Base-by-base conservation (phyloP, 2,888 invertebrate species). In the Patella depressa region DNA sequence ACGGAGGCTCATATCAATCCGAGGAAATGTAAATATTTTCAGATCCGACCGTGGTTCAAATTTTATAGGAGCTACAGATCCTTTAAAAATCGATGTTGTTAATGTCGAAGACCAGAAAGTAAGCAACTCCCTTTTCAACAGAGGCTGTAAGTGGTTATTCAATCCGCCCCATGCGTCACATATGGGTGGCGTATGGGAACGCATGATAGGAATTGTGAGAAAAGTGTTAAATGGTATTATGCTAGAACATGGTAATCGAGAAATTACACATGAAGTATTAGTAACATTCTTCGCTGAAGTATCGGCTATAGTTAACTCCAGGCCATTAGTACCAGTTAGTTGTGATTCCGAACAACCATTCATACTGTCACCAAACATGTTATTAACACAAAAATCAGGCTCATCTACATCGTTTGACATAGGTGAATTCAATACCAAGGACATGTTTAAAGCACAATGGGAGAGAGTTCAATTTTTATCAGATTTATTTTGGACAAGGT, bases 141-240 rank as follows among this genome's bases (percentile, higher is more conserved):
- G 45, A 45, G 74, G 80, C 1, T 72, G 72, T 59, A 53, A 75
- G 0, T 83, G 82, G 83, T 77, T 53, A 34, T 83, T 83, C 71
- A 83, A 83, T 45, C 74, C 78, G 2, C 81, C 82, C 2, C 79
- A 81, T 76, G 70, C 78, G 17, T 81, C 83, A 3, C 82, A 83
- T 69, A 80, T 83, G 79, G 83, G 80, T 15, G 81, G 81, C 14
- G 53, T 53, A 3, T 82, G 79, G 79, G 80, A 81, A 59, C 65
- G 82, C 19, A 73, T 83, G 74, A 83, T 82, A n/a, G 81, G 81
- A 9, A 53, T 80, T 4, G 59, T 77, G 2, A 19, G 81, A 15
- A 17, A 81, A 12, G 79, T 83, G 29, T 72, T 82, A n/a, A 80
- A 83, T 17, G 54, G 82, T 14, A 78, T 81, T 74, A 73, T 80